Evolutionary conservation across 2,888 invertebrate genomes (phyloP).

Genomic region (Cyaniris semiargus): DNA sequence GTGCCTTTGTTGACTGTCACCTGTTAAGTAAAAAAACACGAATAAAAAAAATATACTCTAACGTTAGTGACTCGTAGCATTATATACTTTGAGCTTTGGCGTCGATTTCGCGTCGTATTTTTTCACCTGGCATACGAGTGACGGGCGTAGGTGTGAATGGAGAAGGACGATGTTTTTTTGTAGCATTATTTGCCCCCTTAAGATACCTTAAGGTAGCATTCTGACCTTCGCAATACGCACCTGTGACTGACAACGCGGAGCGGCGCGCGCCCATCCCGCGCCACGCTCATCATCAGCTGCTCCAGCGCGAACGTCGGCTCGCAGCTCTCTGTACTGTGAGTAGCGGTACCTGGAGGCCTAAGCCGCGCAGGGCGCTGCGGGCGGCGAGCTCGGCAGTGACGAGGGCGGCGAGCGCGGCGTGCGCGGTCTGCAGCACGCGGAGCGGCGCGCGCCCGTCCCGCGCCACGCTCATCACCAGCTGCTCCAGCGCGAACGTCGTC

Average conservation of each 20-base stretch:
- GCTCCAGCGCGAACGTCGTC: conserved; percentile 93
- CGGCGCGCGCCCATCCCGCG: conserved; percentile 83
- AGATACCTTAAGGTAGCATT: no score
- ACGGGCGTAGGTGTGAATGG: no score
- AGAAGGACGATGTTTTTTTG: no score
- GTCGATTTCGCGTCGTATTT: neutral
- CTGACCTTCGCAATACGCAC: no score
- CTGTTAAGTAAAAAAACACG: neutral
- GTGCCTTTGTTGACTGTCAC: conserved; percentile 20
- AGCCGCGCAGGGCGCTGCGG: conserved; percentile 40
- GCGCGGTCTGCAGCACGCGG: conserved; percentile 83
- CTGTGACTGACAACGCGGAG: conserved; percentile 68
- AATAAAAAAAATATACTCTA: neutral
- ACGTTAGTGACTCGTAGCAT: neutral
- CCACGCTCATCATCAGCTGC: conserved; percentile 87
- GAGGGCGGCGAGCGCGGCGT: conserved; percentile 72
- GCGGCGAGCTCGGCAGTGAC: conserved; percentile 45
- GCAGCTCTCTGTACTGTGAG: conserved; percentile 88
- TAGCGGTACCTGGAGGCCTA: conserved; percentile 37
- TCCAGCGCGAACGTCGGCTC: conserved; percentile 95
- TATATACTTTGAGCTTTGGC: neutral
- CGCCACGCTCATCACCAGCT: conserved; percentile 87
- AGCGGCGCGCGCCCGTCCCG: conserved; percentile 83
- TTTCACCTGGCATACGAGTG: no score
- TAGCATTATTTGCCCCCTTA: no score